These are phyloP conservation scores for Sinonovacula constricta DNA, from an alignment of 1,140 invertebrate species.

Conservation along the genomic window DNA sequence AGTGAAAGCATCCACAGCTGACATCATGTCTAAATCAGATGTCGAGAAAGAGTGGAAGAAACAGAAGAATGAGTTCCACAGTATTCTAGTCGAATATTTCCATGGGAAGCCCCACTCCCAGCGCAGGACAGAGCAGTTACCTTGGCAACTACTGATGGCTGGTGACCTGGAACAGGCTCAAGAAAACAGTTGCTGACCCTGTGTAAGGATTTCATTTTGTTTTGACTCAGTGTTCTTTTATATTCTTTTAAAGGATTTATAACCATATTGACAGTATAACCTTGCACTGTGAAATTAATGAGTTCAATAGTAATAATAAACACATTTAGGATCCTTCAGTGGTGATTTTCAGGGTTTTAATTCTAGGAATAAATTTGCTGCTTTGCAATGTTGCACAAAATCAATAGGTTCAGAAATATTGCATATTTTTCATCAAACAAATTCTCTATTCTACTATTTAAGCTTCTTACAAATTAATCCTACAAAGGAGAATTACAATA, in stretches of 20 bases:
- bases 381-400: too few species aligned
- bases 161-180: too few species aligned
- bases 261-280: background rate
- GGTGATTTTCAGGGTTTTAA: background rate
- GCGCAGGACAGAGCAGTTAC: slow-evolving; percentile 67
- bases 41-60: slow-evolving; percentile 58
- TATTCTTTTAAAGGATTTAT: too few species aligned
- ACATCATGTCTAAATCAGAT: slow-evolving; percentile 33
- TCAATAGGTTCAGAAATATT: background rate
- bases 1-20: slow-evolving; percentile 49
- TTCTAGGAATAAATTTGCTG: background rate
- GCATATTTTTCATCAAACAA: background rate
- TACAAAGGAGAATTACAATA: background rate
- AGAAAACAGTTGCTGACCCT: too few species aligned
- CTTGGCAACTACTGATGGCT: slow-evolving; percentile 72
- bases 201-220: too few species aligned
- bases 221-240: too few species aligned
- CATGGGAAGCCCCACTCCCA: slow-evolving; percentile 55
- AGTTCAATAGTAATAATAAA: background rate
- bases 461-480: background rate
- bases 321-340: background rate
- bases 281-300: background rate
- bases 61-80: slow-evolving; percentile 62
- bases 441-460: background rate
- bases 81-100: slow-evolving; percentile 68